These are phyloP conservation scores for Fissipunctia ypsillon DNA, from an alignment of 2,888 invertebrate species.

Conservation along the genomic window DNA sequence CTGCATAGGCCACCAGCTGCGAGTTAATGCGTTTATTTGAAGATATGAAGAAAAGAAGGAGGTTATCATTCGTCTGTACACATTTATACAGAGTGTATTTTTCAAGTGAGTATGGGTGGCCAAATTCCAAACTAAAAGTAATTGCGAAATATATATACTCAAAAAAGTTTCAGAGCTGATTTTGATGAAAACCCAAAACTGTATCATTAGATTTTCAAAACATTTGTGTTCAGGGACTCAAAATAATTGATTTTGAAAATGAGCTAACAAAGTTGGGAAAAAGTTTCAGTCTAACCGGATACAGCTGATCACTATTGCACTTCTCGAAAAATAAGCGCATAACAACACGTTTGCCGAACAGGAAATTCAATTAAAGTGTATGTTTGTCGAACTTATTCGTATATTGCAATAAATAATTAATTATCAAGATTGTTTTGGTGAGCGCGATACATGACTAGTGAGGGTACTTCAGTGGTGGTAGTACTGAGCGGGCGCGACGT, in stretches of 20 bases:
- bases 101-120: not conserved
- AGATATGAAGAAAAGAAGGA: not conserved
- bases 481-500: slow-evolving; percentile 68
- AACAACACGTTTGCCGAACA: not conserved
- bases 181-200: not conserved
- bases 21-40: not conserved
- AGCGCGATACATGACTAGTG: slow-evolving; percentile 34
- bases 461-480: slow-evolving; percentile 69
- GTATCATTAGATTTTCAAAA: not conserved
- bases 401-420: slow-evolving; percentile 62
- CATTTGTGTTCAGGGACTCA: not conserved
- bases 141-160: not conserved
- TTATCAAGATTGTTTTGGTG: slow-evolving; percentile 54
- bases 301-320: not conserved
- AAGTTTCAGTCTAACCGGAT: not conserved
- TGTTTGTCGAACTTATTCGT: slow-evolving; percentile 53
- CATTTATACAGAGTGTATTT: not conserved
- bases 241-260: not conserved
- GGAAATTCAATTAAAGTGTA: slow-evolving; percentile 2
- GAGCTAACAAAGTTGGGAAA: not conserved
- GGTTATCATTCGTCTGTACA: not conserved
- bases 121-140: not conserved
- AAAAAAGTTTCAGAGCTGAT: not conserved
- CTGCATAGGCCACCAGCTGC: not conserved
- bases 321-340: not conserved